Evolutionary conservation across 2,113 vertebrate species (phyloP).

Genomic region (Strigops habroptila): DNA sequence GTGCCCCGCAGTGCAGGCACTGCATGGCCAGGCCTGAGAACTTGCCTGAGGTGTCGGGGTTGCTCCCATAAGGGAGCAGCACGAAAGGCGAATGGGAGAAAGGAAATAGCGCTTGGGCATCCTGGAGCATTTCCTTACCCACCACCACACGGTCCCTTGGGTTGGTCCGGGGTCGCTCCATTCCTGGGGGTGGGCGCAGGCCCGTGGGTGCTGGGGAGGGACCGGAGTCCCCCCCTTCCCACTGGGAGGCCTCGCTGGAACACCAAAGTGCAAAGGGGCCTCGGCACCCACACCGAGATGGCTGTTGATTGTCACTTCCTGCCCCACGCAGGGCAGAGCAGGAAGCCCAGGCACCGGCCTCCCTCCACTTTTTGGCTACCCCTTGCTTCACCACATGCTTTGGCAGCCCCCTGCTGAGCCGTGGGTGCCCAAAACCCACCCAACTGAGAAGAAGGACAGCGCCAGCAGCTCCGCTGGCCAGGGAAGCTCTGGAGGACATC

Average conservation of each 20-base stretch:
- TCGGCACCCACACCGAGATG: not conserved
- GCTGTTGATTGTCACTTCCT: not conserved
- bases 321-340: not conserved
- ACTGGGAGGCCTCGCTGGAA: accelerated
- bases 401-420: accelerated
- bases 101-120: not conserved
- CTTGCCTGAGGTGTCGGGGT: not conserved
- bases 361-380: not conserved
- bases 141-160: not conserved
- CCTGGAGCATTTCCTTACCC: not conserved
- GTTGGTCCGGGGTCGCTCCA: accelerated
- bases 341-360: not conserved
- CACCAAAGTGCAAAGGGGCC: accelerated
- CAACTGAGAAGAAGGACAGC: not conserved
- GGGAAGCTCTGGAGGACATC: no score
- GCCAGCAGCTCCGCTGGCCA: not conserved
- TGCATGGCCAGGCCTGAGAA: not conserved
- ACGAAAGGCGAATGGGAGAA: not conserved
- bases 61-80: accelerated
- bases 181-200: not conserved
- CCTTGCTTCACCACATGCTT: not conserved
- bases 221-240: not conserved
- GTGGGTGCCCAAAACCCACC: not conserved
- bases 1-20: not conserved
- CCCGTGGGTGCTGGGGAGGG: not conserved